Percentiles rank a stretch among this genome's conserved stretches.
Evolutionary conservation across 1,140 invertebrate genomes (phyloP).

Genomic region (Drosophila micromelanica): DNA sequence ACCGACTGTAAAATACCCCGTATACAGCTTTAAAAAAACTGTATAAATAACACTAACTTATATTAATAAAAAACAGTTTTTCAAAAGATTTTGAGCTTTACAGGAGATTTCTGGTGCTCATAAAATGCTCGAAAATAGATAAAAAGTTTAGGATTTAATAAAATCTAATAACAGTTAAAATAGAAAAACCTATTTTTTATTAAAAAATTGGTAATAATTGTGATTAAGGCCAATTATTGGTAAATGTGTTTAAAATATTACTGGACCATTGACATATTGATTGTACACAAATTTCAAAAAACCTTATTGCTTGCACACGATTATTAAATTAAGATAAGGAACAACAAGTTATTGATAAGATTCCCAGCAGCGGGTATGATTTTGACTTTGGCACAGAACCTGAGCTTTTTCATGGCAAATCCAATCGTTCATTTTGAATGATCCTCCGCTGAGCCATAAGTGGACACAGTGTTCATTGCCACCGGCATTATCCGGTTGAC

Average conservation of each 20-base stretch:
- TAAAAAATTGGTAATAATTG: too few species aligned
- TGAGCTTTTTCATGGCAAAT: conserved; percentile 3
- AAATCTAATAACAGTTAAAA: too few species aligned
- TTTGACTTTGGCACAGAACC: conserved; percentile 23
- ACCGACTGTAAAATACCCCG: neutral
- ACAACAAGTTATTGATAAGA: neutral
- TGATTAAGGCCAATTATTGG: too few species aligned
- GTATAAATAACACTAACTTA: too few species aligned
- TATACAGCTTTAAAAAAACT: neutral
- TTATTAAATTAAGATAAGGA: neutral
- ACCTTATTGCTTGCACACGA: neutral
- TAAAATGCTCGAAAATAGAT: too few species aligned
- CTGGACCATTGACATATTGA: too few species aligned
- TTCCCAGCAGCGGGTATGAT: conserved; percentile 2
- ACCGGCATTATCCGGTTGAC: conserved; percentile 44
- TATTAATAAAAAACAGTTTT: too few species aligned
- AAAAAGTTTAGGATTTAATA: too few species aligned
- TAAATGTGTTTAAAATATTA: too few species aligned
- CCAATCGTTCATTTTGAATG: conserved; percentile 48
- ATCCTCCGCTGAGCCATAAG: conserved; percentile 2
- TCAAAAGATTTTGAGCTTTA: too few species aligned
- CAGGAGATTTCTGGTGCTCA: too few species aligned
- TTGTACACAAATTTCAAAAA: too few species aligned
- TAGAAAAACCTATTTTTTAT: neutral
- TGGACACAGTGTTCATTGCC: conserved; percentile 43